Evolutionary conservation across 2,113 vertebrate genomes (phyloP), one percentile per base, ranked within the genome.

Genomic region (Scortum barcoo): DNA sequence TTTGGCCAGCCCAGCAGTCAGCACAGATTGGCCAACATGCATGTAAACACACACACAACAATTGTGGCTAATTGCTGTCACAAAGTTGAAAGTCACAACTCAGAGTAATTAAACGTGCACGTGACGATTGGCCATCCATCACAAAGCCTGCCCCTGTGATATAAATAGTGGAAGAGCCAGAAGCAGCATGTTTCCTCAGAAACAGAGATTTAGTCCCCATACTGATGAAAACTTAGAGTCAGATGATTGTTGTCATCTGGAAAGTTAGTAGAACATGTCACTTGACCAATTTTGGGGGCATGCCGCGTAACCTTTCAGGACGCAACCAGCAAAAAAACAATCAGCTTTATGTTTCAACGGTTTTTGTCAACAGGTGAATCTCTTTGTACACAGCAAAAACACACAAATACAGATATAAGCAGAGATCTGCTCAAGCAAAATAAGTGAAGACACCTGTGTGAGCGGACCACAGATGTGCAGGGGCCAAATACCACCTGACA

Each of bases 71-170:
- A 58, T 33, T 60, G 58, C 72, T 57, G 28, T 76, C 30, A 57
- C 60, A 68, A 36, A 78, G 60, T 72, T 78, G 51, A 54, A 61
- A 83, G 85, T 54, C 60, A 68, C 54, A 79, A 73, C 62, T 84
- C 16, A 17, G 65, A 50, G 44, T 67, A 30, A 75, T 83, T 67
- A 72, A 74, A 60, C n/a, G 14, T 71, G 30, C 68, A 74, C 38
- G 46, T 78, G 53, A 83, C 48, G 77, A 58, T 72, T 17, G 26
- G 48, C 20, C 57, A 28, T 56, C 63, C 46, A 78, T 72, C 77
- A 58, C 69, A 72, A 61, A 83, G 56, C 53, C 24, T 33, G 24
- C 69, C 75, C 3, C 71, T 58, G 19, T 63, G 33, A 70, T 80
- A 44, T 73, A 54, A 78, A 75, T 46, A 53, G n/a, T n/a, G n/a